phyloP scores from a whole-genome alignment of 2,797 vertebrate genomes.

The Mastacembelus armatus region DNA sequence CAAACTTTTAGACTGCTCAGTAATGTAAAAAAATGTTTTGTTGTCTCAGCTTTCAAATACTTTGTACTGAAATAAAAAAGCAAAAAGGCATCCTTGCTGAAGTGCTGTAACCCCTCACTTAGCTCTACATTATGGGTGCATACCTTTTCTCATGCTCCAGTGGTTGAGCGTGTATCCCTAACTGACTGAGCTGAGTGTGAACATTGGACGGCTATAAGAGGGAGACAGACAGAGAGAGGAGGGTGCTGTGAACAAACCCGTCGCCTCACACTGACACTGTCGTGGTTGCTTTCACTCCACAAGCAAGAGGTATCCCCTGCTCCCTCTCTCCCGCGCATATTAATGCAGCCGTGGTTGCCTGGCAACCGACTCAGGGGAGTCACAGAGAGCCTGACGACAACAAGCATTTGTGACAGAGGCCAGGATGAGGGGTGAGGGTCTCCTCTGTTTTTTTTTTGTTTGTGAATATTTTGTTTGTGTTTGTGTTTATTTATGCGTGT shows the following conservation, averaged over 20 bases:
- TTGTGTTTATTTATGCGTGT: constrained; percentile 3
- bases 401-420: constrained; percentile 81
- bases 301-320: constrained; percentile 83
- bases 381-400: constrained; percentile 76
- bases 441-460: no score
- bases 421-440: constrained; percentile 70
- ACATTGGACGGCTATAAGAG: constrained; percentile 45
- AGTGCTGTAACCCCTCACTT: constrained; percentile 47
- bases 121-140: constrained; percentile 51
- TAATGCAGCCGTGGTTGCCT: constrained; percentile 90
- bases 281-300: constrained; percentile 72
- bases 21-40: constrained; percentile 29
- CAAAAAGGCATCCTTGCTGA: constrained; percentile 25
- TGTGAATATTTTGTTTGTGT: no score
- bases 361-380: constrained; percentile 89
- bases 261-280: constrained; percentile 68
- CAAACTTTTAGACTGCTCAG: constrained; percentile 63
- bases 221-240: constrained; percentile 15
- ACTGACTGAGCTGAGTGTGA: constrained; percentile 62
- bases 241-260: constrained; percentile 57
- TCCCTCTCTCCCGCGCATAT: constrained; percentile 86
- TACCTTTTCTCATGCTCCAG: constrained; percentile 51
- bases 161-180: constrained; percentile 51
- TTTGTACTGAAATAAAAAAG: constrained; percentile 33
- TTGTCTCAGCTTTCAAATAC: constrained; percentile 42